Percentiles rank a stretch among this genome's conserved stretches.
Conservation (phyloP, 2,888 invertebrate species). For the Drosophila kuntzei region DNA sequence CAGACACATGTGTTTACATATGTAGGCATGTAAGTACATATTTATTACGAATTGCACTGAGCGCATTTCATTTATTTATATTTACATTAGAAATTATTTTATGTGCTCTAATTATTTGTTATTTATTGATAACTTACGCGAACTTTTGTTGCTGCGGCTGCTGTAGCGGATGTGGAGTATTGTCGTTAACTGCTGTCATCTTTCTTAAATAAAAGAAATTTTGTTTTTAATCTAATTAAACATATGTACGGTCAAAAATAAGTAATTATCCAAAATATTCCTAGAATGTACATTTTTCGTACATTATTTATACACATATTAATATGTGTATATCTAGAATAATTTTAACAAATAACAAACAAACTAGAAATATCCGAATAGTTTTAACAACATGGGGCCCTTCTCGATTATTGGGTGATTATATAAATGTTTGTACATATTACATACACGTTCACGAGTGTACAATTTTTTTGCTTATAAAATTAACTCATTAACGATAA, state of each 20-base stretch:
- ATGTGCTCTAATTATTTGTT: slow-evolving; percentile 33
- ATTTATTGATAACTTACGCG: slow-evolving; percentile 74
- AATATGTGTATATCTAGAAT: too few species aligned
- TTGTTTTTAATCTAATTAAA: background rate
- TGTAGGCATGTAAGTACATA: background rate
- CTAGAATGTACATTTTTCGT: background rate
- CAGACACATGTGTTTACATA: background rate
- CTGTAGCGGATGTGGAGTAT: slow-evolving; percentile 35
- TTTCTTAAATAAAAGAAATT: slow-evolving; percentile 19
- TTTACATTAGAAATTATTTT: slow-evolving; percentile 32
- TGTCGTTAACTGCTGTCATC: slow-evolving; percentile 21
- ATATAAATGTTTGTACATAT: background rate
- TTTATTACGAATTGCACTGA: background rate
- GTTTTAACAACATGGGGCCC: background rate
- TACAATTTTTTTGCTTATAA: slow-evolving; percentile 4
- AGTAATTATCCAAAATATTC: background rate
- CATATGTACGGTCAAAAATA: background rate
- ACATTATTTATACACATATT: too few species aligned
- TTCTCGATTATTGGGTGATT: background rate
- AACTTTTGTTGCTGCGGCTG: slow-evolving; percentile 74
- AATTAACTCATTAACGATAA: slow-evolving; percentile 18
- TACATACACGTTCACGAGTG: background rate
- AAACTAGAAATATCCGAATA: background rate
- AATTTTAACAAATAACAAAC: background rate
- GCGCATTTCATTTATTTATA: slow-evolving; percentile 15